Conservation (phyloP, 2,797 vertebrate genomes). For the Tragopan temminckii region DNA sequence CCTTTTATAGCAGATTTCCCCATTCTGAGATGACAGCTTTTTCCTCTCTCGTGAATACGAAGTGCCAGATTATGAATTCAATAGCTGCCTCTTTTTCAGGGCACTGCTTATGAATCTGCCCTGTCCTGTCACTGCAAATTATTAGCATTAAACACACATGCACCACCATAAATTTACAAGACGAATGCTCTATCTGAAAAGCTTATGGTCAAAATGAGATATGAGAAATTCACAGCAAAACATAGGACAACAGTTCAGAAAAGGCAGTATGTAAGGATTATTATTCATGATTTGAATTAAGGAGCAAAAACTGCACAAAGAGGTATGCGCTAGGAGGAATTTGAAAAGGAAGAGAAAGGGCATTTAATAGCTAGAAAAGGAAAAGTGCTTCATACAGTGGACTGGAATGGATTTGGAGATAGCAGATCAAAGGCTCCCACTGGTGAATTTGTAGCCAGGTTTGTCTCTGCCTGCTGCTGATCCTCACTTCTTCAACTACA, state of each 20-base stretch:
- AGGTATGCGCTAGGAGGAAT: not conserved
- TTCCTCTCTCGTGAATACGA: constrained; percentile 60
- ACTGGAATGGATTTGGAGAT: not conserved
- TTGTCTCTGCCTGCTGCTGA: not conserved
- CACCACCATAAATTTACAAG: constrained; percentile 50
- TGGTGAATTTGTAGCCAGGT: not conserved
- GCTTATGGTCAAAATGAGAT: constrained; percentile 38
- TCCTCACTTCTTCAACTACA: not conserved
- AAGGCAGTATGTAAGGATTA: not conserved
- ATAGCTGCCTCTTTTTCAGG: constrained; percentile 45
- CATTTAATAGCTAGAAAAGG: not conserved
- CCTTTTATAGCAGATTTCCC: constrained; percentile 32
- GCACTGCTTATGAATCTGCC: constrained; percentile 47
- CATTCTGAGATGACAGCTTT: constrained; percentile 48
- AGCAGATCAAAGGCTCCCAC: constrained; percentile 2
- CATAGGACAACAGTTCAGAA: constrained; percentile 26
- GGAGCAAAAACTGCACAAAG: not conserved
- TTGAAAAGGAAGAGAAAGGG: not conserved
- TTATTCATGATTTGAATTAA: constrained; percentile 22
- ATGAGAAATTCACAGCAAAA: constrained; percentile 58
- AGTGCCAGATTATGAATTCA: constrained; percentile 61
- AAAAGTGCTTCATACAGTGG: not conserved
- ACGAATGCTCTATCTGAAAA: constrained; percentile 34
- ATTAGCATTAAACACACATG: constrained; percentile 54
- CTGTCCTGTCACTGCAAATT: constrained; percentile 36